These are phyloP conservation scores for Drosophila robusta DNA, from an alignment of 2,888 invertebrate genomes.

Conservation along the genomic window DNA sequence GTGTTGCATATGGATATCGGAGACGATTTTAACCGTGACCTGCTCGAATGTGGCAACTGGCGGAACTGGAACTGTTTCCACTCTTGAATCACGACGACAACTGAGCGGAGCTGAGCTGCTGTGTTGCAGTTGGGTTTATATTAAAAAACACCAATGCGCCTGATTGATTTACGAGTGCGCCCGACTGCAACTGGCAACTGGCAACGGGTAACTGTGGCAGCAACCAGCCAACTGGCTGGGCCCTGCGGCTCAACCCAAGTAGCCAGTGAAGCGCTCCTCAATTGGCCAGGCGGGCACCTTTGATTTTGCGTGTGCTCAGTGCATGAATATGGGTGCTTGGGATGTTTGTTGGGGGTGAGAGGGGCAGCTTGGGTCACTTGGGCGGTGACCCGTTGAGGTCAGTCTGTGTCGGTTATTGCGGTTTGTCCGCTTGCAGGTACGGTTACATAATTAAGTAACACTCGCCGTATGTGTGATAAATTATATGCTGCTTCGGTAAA, in stretches of 20 bases:
- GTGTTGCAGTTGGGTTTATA: constrained; percentile 41
- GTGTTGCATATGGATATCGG: constrained; percentile 45
- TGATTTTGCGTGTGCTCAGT: constrained; percentile 10
- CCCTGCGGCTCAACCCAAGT: constrained; percentile 20
- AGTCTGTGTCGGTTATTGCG: constrained; percentile 3
- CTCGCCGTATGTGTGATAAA: constrained; percentile 32
- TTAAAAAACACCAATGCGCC: constrained; percentile 69
- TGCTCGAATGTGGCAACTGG: constrained; percentile 2
- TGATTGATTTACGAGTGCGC: constrained; percentile 75
- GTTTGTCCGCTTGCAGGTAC: constrained; percentile 6
- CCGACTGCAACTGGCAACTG: constrained; percentile 23
- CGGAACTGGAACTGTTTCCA: background rate
- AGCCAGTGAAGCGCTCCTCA: constrained; percentile 29
- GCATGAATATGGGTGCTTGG: constrained; percentile 24
- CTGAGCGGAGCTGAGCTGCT: constrained; percentile 7
- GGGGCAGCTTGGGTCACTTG: constrained; percentile 1
- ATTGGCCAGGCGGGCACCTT: constrained; percentile 25
- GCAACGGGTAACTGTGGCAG: constrained; percentile 12
- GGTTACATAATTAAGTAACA: constrained; percentile 30
- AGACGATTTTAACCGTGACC: constrained; percentile 34
- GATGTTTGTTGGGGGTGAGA: background rate
- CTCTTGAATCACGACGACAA: constrained; percentile 12
- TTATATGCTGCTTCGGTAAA: constrained; percentile 10
- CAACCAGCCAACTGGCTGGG: constrained; percentile 4
- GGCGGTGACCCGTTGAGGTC: background rate